Evolutionary conservation across 2,797 vertebrate species (phyloP).

Genomic region (Hippocampus kuda): DNA sequence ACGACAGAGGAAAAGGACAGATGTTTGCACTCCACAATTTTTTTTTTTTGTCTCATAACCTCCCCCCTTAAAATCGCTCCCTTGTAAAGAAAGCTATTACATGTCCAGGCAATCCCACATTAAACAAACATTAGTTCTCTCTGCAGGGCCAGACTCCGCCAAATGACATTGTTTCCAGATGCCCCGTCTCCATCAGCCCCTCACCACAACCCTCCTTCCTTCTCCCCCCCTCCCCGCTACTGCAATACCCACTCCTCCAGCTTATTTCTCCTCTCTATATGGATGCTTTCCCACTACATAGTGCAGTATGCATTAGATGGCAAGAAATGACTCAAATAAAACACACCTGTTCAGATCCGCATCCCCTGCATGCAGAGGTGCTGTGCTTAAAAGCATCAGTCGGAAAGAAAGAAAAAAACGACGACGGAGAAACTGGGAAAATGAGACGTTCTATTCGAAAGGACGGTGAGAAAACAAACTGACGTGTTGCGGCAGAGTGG

Average conservation of each 20-base stretch:
- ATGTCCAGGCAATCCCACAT: constrained; percentile 83
- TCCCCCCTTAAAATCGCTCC: constrained; percentile 59
- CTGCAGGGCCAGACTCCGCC: constrained; percentile 75
- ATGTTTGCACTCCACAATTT: constrained; percentile 13
- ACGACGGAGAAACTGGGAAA: too few relatives aligned
- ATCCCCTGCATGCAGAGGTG: background rate
- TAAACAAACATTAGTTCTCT: constrained; percentile 82
- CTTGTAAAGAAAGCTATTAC: constrained; percentile 76
- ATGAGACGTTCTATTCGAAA: too few relatives aligned
- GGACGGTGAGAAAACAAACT: too few relatives aligned
- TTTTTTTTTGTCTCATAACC: constrained; percentile 56
- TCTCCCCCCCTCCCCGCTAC: constrained; percentile 6
- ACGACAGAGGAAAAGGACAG: constrained; percentile 28
- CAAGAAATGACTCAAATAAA: background rate
- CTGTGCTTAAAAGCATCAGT: background rate
- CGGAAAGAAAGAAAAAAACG: too few relatives aligned
- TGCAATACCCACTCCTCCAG: constrained; percentile 13
- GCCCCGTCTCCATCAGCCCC: constrained; percentile 34
- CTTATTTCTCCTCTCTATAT: constrained; percentile 36
- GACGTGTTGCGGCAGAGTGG: too few relatives aligned
- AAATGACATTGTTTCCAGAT: constrained; percentile 89
- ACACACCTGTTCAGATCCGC: background rate
- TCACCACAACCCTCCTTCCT: constrained; percentile 12
- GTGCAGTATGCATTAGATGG: background rate
- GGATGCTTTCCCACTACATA: background rate